Conservation (phyloP, 2,797 vertebrate genomes). For the Sebastes glaucus region DNA sequence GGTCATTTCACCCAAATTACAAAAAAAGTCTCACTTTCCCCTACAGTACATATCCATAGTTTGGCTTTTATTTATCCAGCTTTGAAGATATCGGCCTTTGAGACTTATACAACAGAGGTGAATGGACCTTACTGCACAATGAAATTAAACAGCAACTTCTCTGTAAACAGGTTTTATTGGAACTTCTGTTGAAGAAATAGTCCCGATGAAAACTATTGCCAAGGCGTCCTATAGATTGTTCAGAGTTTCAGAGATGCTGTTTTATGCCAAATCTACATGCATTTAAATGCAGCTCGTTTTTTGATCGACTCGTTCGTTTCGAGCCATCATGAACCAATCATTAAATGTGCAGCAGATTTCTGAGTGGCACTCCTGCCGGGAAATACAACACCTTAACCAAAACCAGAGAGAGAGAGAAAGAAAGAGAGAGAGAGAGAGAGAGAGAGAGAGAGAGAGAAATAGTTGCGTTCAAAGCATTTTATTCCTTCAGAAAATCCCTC, state of each 20-base stretch:
- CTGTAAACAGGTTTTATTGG: too few species aligned
- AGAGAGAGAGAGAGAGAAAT: slow-evolving; percentile 63
- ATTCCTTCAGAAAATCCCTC: slow-evolving; percentile 92
- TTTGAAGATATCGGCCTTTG: background rate
- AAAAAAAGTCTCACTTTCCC: background rate
- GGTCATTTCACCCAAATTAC: background rate
- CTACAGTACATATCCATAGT: background rate
- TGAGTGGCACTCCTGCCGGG: slow-evolving; percentile 49
- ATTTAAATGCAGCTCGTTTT: background rate
- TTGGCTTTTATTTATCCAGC: background rate
- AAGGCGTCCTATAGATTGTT: too few species aligned
- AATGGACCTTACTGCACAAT: too few species aligned
- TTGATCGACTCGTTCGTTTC: background rate
- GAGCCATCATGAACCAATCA: slow-evolving; percentile 41
- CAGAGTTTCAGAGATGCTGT: too few species aligned
- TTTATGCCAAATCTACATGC: background rate
- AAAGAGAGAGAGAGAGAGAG: background rate
- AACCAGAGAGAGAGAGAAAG: slow-evolving; percentile 7
- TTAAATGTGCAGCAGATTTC: slow-evolving; percentile 64
- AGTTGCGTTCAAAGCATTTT: slow-evolving; percentile 84
- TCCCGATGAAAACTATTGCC: too few species aligned
- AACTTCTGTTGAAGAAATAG: too few species aligned
- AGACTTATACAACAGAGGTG: background rate
- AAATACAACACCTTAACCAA: slow-evolving; percentile 67
- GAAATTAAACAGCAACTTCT: too few species aligned